Evolutionary conservation across 2,888 invertebrate genomes (phyloP).

Genomic region (Selenia dentaria): DNA sequence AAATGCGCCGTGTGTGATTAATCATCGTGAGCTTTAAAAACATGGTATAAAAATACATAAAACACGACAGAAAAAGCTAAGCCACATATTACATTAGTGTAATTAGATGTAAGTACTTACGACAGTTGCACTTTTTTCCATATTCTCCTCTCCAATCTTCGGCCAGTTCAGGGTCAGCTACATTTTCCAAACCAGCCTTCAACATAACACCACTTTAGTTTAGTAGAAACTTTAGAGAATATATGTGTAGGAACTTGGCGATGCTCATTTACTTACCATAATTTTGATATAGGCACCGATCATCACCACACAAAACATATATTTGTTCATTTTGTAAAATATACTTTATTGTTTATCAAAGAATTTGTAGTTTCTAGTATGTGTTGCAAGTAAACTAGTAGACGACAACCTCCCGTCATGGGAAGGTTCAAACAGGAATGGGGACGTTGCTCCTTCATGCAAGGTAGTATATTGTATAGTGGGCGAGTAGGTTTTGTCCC

Average conservation of each 20-base stretch:
- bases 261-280: slow-evolving; percentile 32
- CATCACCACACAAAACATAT: slow-evolving; percentile 29
- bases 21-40: too few species aligned
- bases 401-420: slow-evolving; percentile 43
- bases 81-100: too few species aligned
- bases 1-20: too few species aligned
- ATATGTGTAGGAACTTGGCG: neutral
- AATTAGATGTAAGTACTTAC: slow-evolving; percentile 57
- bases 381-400: slow-evolving; percentile 16
- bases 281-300: slow-evolving; percentile 21
- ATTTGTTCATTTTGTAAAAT: slow-evolving; percentile 32
- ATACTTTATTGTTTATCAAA: neutral
- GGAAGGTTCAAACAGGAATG: slow-evolving; percentile 56
- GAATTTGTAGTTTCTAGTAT: neutral
- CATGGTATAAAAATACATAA: too few species aligned
- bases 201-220: slow-evolving; percentile 6
- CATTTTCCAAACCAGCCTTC: slow-evolving; percentile 40
- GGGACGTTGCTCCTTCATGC: slow-evolving; percentile 59
- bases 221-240: neutral
- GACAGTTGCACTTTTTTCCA: slow-evolving; percentile 60
- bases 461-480: slow-evolving; percentile 12
- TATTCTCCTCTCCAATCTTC: slow-evolving; percentile 36
- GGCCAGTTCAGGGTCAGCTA: slow-evolving; percentile 24
- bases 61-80: too few species aligned
- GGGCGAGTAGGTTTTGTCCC: slow-evolving; percentile 18